A percentile compares a stretch with the other conserved stretches of the same genome.
phyloP scores from a whole-genome alignment of 2,797 vertebrate species.

The Poeciliopsis infans region DNA sequence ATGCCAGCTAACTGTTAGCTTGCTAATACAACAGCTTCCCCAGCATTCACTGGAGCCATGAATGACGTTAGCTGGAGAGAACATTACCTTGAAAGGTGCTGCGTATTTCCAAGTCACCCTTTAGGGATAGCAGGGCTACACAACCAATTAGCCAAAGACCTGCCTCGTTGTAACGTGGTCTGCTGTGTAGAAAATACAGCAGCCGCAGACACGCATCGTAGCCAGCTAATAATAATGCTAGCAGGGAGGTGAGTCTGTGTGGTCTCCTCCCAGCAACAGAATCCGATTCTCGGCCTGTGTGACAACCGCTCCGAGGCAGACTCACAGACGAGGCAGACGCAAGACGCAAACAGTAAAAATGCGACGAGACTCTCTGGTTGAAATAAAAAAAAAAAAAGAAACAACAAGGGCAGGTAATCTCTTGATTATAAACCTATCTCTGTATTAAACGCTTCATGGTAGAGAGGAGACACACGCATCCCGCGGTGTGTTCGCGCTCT shows the following conservation, averaged over 20 bases:
- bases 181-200: conserved; percentile 51
- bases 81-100: conserved; percentile 75
- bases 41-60: conserved; percentile 44
- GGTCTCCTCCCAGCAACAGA: conserved; percentile 80
- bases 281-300: conserved; percentile 69
- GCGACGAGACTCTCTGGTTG: neutral
- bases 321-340: conserved; percentile 4
- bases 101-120: conserved; percentile 53
- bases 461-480: conserved; percentile 1
- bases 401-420: neutral
- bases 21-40: conserved; percentile 16
- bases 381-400: conserved; percentile 6
- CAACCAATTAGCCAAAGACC: conserved; percentile 53
- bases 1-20: conserved; percentile 62
- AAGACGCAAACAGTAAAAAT: neutral
- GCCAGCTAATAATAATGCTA: conserved; percentile 69
- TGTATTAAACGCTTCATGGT: conserved; percentile 34
- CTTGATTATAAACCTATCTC: conserved; percentile 24
- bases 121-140: conserved; percentile 26
- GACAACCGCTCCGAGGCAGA: conserved; percentile 59
- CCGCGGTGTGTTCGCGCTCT: conserved; percentile 61
- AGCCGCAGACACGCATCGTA: conserved; percentile 69
- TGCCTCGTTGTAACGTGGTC: conserved; percentile 42
- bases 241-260: conserved; percentile 50
- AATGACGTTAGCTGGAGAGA: conserved; percentile 60